phyloP scores from a whole-genome alignment of 2,113 vertebrate genomes.

The Excalfactoria chinensis region DNA sequence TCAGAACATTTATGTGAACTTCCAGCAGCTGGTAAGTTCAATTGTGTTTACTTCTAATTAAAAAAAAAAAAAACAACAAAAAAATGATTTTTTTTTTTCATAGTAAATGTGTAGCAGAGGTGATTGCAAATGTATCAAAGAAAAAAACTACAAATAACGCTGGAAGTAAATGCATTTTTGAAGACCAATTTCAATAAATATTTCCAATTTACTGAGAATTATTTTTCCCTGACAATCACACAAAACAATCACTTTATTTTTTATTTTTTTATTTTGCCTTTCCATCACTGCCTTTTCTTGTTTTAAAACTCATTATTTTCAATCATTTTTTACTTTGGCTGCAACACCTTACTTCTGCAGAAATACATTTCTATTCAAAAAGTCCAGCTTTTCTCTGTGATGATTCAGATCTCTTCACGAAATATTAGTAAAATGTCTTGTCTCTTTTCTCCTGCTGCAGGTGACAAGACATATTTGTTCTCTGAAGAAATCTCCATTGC shows the following conservation, averaged over 20 bases:
- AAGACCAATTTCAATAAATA: conserved; percentile 31
- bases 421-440: background rate
- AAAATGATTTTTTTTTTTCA: background rate
- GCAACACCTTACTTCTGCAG: background rate
- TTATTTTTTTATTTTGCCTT: background rate
- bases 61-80: background rate
- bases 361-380: conserved; percentile 37
- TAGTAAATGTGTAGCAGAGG: background rate
- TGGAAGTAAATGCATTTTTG: background rate
- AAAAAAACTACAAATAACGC: background rate
- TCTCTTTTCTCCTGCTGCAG: background rate
- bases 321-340: conserved; percentile 13
- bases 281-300: background rate
- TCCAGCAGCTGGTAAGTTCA: conserved; percentile 49
- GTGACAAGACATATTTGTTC: background rate
- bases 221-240: background rate
- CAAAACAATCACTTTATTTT: background rate
- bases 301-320: conserved; percentile 5
- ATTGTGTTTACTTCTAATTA: background rate
- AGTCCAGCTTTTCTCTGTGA: conserved; percentile 5
- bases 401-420: background rate
- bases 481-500: background rate
- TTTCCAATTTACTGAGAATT: background rate
- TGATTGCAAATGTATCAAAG: background rate
- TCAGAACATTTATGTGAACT: conserved; percentile 39